Evolutionary conservation across 2,888 invertebrate species (phyloP), one percentile per base, ranked within the genome.

Genomic region (Dione vanillae): DNA sequence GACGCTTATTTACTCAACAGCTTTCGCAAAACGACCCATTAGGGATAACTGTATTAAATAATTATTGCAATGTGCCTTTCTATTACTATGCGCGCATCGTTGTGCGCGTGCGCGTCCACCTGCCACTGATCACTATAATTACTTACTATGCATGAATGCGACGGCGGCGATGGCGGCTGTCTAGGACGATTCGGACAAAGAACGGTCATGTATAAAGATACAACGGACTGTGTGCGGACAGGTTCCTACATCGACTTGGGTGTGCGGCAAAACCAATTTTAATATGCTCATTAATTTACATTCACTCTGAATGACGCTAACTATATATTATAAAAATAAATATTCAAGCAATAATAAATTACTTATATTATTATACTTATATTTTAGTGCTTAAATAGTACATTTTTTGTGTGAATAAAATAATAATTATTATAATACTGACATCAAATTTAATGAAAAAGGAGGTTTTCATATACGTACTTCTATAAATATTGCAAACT

Each of bases 61-160:
- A 93, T 93, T 92, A 91, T 88, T 91, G 93, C 93, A 92, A 93
- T 92, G 92, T 92, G 93, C 86, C 91, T 92, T 91, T 92, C 93
- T 93, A 92, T 92, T 90, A 90, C 93, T 92, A 93, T 91, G 90
- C 86, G 78, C 79, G 75, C 75, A 77, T 78, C 78, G 78, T 77
- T 74, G 73, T 78, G 87, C 90, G 90, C 90, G 90, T 89, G 90
- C 89, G 86, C 79, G 77, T 85, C 84, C 92, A 92, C 92, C 92
- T 92, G 92, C 91, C 90, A 82, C 80, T 88, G 92, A 90, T 91
- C 91, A 89, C 89, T 86, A 90, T 91, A 90, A 92, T 93, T 92
- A 92, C 91, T 92, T 93, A 92, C 92, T 92, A 93, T 92, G 91
- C 92, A 92, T 91, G 92, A 90, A 91, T 92, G 92, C 87, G 80